A percentile compares a stretch with the other conserved stretches of the same genome.
These are phyloP conservation scores for Formica selysi DNA, from an alignment of 1,140 invertebrate species.

Conservation along the genomic window DNA sequence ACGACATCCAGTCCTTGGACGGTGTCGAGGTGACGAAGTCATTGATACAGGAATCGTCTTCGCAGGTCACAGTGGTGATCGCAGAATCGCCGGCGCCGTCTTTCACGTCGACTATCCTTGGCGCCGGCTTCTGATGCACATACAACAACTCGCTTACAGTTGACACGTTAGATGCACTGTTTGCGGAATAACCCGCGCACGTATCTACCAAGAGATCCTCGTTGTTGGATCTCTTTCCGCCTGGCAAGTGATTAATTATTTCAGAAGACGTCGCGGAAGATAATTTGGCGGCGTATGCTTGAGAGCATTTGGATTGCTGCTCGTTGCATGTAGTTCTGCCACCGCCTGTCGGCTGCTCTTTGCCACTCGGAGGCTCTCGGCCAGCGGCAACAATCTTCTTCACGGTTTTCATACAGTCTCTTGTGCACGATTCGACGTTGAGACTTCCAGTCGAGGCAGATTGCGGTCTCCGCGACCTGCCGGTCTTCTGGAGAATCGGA, in stretches of 20 bases:
- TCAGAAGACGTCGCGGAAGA: slow-evolving; percentile 58
- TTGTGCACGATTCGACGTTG: slow-evolving; percentile 41
- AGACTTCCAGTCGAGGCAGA: slow-evolving; percentile 45
- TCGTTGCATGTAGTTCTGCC: slow-evolving; percentile 17
- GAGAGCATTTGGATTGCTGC: slow-evolving; percentile 34
- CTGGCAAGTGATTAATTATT: background rate
- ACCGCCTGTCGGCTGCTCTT: slow-evolving; percentile 46
- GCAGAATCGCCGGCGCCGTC: slow-evolving; percentile 21
- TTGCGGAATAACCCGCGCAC: slow-evolving; percentile 30
- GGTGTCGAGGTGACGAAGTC: slow-evolving; percentile 62
- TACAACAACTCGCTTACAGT: slow-evolving; percentile 30
- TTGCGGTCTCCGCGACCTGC: slow-evolving; percentile 51
- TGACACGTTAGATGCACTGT: background rate
- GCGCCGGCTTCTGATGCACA: slow-evolving; percentile 25
- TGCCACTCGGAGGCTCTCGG: slow-evolving; percentile 45
- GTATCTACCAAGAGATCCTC: slow-evolving; percentile 45
- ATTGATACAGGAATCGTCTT: slow-evolving; percentile 35
- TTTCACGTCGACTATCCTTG: slow-evolving; percentile 22
- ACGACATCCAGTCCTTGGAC: slow-evolving; percentile 59
- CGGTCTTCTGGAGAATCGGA: slow-evolving; percentile 36
- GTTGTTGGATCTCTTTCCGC: slow-evolving; percentile 2
- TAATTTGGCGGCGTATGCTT: slow-evolving; percentile 30
- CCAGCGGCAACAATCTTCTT: slow-evolving; percentile 33
- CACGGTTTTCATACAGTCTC: slow-evolving; percentile 32
- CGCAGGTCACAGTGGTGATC: background rate